A percentile compares a stretch with the other conserved stretches of the same genome.
phyloP scores from a whole-genome alignment of 2,888 invertebrate genomes.

The Ommatoiulus sabulosus region DNA sequence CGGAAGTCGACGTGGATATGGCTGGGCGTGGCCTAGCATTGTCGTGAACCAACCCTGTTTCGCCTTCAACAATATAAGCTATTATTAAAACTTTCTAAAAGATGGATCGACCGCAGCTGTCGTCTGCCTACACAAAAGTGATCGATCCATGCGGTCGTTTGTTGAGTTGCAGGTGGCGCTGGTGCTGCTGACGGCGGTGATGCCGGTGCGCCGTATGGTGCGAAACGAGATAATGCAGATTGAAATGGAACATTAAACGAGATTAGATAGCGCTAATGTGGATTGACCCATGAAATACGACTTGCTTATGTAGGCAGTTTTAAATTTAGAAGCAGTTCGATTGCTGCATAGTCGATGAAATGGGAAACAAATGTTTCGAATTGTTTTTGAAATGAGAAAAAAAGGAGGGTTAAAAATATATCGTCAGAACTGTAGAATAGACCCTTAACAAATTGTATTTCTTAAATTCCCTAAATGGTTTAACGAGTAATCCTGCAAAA shows the following conservation, averaged over 20 bases:
- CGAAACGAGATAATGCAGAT: neutral
- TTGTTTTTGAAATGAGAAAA: neutral
- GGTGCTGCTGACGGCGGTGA: neutral
- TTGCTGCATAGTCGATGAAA: neutral
- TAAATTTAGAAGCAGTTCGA: neutral
- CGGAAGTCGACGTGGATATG: neutral
- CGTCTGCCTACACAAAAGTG: neutral
- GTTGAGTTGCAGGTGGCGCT: constrained; percentile 2
- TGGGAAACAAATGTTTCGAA: neutral
- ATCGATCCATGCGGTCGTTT: neutral
- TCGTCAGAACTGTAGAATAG: neutral
- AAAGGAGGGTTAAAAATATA: neutral
- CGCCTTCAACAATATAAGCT: neutral
- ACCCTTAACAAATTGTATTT: too few relatives aligned
- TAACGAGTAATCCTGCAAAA: too few relatives aligned
- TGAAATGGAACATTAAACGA: neutral
- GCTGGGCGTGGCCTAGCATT: neutral
- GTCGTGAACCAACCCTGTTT: neutral
- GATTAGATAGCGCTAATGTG: constrained; percentile 9
- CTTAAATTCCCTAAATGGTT: too few relatives aligned
- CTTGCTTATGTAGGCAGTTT: neutral
- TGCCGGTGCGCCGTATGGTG: neutral
- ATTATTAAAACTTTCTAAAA: neutral
- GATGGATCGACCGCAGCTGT: constrained; percentile 8
- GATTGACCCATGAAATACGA: neutral